Conservation (phyloP, 2,888 invertebrate genomes). For the Meiosimyza decipiens region DNA sequence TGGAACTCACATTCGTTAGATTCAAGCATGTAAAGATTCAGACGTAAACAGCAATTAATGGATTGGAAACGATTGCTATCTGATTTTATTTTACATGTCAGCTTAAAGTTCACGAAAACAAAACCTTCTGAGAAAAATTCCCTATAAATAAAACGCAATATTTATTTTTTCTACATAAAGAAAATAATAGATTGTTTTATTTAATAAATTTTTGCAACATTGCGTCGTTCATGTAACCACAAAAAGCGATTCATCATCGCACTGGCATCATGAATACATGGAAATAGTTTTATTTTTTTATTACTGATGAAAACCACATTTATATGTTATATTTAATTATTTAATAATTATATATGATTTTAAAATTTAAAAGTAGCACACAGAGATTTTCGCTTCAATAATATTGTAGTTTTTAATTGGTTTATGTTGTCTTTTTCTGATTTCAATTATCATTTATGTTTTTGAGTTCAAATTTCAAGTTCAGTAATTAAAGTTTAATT, state of each 20-base stretch:
- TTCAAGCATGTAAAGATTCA: too few species aligned
- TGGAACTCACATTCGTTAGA: too few species aligned
- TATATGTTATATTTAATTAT: slow-evolving; percentile 36
- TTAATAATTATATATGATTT: slow-evolving; percentile 33
- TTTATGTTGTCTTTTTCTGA: slow-evolving; percentile 48
- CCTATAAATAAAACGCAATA: background rate
- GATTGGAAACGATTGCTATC: too few species aligned
- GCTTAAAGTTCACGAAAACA: too few species aligned
- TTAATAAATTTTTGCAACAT: slow-evolving; percentile 40
- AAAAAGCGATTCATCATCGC: slow-evolving; percentile 38
- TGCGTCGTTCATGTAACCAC: slow-evolving; percentile 40
- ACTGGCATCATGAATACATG: slow-evolving; percentile 44
- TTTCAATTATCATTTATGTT: slow-evolving; percentile 37
- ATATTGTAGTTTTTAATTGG: slow-evolving; percentile 45
- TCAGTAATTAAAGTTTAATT: background rate
- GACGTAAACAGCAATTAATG: too few species aligned
- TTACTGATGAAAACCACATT: slow-evolving; percentile 41
- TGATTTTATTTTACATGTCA: too few species aligned
- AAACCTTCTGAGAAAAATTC: background rate
- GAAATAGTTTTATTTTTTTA: slow-evolving; percentile 43
- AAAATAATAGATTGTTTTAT: slow-evolving; percentile 43
- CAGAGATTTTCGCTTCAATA: slow-evolving; percentile 52
- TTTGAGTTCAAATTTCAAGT: slow-evolving; percentile 36
- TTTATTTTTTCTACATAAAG: slow-evolving; percentile 43
- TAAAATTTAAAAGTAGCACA: slow-evolving; percentile 57